Percentiles rank a stretch among this genome's conserved stretches.
Conservation (phyloP, 2,797 vertebrate species). For the Sarcoramphus papa region DNA sequence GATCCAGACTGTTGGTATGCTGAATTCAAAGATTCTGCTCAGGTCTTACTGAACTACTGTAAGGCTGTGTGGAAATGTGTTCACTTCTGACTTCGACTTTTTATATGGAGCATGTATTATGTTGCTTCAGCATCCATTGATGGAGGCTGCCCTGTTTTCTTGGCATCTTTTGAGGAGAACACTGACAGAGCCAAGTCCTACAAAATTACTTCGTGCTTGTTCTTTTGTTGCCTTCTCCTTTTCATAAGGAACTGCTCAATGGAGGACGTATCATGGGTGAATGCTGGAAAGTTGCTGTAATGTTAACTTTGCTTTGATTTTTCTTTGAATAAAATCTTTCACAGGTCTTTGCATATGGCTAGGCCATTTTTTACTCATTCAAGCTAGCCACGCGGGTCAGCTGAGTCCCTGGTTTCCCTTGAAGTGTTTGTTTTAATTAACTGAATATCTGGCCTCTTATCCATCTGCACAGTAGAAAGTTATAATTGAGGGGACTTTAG, state of each 20-base stretch:
- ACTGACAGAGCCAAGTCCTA: not conserved
- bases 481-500: not conserved
- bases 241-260: not conserved
- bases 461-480: not conserved
- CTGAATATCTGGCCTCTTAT: not conserved
- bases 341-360: not conserved
- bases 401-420: not conserved
- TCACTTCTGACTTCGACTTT: not conserved
- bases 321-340: not conserved
- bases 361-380: not conserved
- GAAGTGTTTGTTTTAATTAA: slow-evolving; percentile 31
- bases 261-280: not conserved
- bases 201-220: not conserved
- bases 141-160: not conserved
- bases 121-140: not conserved
- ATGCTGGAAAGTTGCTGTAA: not conserved
- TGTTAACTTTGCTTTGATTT: not conserved
- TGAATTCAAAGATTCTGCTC: not conserved
- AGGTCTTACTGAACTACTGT: not conserved
- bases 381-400: not conserved
- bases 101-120: not conserved
- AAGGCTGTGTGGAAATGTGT: not conserved
- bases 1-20: not conserved
- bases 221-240: not conserved
- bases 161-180: not conserved